Conservation (phyloP, 92 coral and sea anemone genomes). For the Diadumene lineata region DNA sequence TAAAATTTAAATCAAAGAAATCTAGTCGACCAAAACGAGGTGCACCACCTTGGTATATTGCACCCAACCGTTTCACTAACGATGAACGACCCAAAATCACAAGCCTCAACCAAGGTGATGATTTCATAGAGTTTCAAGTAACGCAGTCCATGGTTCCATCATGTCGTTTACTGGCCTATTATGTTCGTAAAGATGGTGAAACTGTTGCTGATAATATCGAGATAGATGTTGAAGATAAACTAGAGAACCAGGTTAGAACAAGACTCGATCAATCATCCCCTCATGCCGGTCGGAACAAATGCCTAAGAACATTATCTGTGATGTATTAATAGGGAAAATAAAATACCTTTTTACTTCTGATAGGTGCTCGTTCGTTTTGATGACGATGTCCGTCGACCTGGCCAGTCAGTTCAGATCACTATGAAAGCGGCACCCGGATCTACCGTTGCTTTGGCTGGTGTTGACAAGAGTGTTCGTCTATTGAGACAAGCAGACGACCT, state of each 20-base stretch:
- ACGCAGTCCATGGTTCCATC: constrained; percentile 90
- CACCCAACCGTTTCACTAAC: no score
- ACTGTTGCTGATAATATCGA: constrained; percentile 80
- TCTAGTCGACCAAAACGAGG: no score
- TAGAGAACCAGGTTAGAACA: constrained; percentile 96
- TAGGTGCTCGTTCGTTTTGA: constrained; percentile 76
- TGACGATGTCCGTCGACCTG: constrained; percentile 75
- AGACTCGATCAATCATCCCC: no score
- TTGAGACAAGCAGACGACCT: constrained; percentile 80
- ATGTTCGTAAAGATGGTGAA: constrained; percentile 71
- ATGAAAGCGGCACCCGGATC: constrained; percentile 88
- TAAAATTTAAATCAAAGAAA: constrained; percentile 19
- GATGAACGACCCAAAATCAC: not conserved
- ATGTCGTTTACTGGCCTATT: constrained; percentile 68
- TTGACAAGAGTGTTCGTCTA: constrained; percentile 88
- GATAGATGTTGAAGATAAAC: constrained; percentile 71
- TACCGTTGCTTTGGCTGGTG: constrained; percentile 88
- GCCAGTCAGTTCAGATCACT: constrained; percentile 70
- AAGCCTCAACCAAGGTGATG: constrained; percentile 31
- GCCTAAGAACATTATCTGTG: no score
- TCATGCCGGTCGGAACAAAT: no score
- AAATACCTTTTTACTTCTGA: no score
- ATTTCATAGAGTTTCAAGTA: constrained; percentile 57
- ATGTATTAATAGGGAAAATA: no score
- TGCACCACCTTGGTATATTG: no score